Base-by-base conservation (phyloP, 2,888 invertebrate genomes). In the Diarsia dahlii region DNA sequence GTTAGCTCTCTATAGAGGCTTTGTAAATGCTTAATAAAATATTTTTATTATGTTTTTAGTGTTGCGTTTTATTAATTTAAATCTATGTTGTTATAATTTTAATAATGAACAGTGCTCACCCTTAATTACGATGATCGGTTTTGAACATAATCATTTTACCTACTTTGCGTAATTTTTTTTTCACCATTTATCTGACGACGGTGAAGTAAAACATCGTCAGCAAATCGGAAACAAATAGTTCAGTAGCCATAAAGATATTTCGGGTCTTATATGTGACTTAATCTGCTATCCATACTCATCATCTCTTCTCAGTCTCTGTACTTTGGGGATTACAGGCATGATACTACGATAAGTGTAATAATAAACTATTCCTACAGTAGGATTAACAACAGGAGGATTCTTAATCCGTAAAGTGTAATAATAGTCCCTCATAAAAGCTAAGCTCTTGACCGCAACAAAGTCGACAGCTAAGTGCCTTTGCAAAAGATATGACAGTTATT, bases 11-110 rank as follows among this genome's bases (percentile, higher is more conserved):
- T 75, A 12, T 71, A 65, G 81, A 79, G 80, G 89, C 84, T 86
- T 85, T 84, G 87, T 89, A 87, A 84, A 87, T 89, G 82, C 80
- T 70, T 48, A 79, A 86, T 80, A 73, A 85, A 82, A 78, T 76
- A 76, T 77, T 87, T 78, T 79, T 76, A 58, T 70, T 52, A 65
- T 62, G 67, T 76, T 80, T 64, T 66, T 56, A 56, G 18, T 23
- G 3, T 69, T 48, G 50, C 3, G 50, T 81, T 71, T 81, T 64
- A 73, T 69, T 80, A 58, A 34, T 34, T 18, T 34, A 8, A 58
- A 28, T 15, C 0, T 8, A 56, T 13, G 23, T 28, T 28, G 28
- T 28, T 28, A 28, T 28, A 28, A 28, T 28, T 28, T 28, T 28
- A 28, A 28, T 28, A 28, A 28, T 28, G 28, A 28, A 28, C 28